These are phyloP conservation scores for Adineta ricciae DNA, from an alignment of 2,888 invertebrate species.

Conservation along the genomic window DNA sequence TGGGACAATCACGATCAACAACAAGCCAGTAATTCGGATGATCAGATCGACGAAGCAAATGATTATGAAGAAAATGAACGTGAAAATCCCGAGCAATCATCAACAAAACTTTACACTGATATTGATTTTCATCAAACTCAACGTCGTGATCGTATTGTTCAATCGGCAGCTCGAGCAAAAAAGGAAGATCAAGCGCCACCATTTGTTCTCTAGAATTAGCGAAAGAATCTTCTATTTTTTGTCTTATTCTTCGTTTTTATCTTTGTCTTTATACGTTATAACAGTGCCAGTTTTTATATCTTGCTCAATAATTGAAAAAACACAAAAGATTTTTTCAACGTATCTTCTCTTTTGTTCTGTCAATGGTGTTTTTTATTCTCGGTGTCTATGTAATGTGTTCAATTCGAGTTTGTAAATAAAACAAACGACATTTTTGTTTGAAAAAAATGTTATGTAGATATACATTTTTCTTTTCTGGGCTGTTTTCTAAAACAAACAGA, in stretches of 20 bases:
- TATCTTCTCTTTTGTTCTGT: not conserved
- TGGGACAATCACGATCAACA: not conserved
- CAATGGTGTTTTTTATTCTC: not conserved
- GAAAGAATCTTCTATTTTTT: not conserved
- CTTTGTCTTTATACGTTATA: not conserved
- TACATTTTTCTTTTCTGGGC: not conserved
- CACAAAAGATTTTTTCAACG: not conserved
- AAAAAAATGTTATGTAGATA: not conserved
- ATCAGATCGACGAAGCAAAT: not conserved
- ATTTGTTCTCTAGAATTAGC: not conserved
- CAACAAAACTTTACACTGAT: not conserved
- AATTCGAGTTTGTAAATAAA: not conserved
- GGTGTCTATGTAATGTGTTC: not conserved
- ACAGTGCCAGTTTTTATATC: not conserved
- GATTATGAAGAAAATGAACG: not conserved
- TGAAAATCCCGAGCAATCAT: not conserved
- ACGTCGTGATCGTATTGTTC: not conserved
- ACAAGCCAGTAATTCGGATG: not conserved
- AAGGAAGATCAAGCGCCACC: not conserved
- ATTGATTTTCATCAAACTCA: conserved; percentile 6
- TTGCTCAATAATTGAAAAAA: not conserved
- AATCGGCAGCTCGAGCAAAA: not conserved
- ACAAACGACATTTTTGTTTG: not conserved
- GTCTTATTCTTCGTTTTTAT: not conserved
- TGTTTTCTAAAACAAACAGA: not conserved